Evolutionary conservation across 1,140 invertebrate genomes (phyloP).

Genomic region (Bicyclus anynana): DNA sequence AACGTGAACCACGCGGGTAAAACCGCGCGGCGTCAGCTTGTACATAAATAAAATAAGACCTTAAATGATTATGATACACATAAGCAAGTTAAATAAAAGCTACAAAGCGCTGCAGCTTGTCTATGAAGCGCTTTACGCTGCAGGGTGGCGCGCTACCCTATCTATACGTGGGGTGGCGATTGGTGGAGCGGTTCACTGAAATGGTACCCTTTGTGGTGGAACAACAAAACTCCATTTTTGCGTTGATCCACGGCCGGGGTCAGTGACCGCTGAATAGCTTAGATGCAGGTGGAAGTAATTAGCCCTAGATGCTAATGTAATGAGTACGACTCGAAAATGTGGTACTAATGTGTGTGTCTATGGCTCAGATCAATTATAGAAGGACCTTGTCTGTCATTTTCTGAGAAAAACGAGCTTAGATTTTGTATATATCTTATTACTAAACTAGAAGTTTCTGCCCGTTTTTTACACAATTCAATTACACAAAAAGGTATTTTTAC

Average conservation of each 20-base stretch:
- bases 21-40: no score
- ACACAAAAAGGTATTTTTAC: no score
- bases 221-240: conserved; percentile 51
- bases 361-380: no score
- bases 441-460: no score
- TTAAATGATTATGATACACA: no score
- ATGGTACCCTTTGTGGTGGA: conserved; percentile 50
- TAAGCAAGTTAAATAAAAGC: not conserved
- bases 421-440: no score
- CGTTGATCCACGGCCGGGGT: conserved; percentile 49
- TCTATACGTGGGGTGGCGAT: conserved; percentile 51
- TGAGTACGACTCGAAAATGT: not conserved
- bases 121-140: conserved; percentile 64
- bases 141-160: conserved; percentile 43
- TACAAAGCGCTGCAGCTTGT: conserved; percentile 36
- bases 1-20: no score
- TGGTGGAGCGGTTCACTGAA: conserved; percentile 44
- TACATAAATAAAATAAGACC: no score
- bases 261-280: conserved; percentile 41
- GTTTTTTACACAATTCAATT: no score
- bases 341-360: no score
- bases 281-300: conserved; percentile 22
- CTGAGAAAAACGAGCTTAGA: no score
- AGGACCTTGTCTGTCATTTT: no score
- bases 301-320: conserved; percentile 12